Base-by-base conservation (phyloP, 2,797 vertebrate genomes). In the Melanogrammus aeglefinus region DNA sequence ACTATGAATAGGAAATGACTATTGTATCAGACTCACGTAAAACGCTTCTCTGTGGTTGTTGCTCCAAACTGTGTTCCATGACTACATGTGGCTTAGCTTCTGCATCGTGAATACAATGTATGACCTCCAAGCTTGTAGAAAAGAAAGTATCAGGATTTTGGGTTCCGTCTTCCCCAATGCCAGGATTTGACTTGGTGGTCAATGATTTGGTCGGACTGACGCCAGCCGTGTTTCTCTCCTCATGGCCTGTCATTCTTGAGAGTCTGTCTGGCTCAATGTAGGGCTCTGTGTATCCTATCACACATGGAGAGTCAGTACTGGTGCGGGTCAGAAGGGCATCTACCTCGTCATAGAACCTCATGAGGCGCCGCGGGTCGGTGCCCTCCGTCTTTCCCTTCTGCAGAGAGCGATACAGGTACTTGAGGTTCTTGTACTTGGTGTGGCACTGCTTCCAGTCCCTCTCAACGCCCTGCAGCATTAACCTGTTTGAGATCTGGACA, bases 401-500 rank as follows among this genome's bases (percentile, higher is more conserved):
- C 36, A 96, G 91, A 21, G 94, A 94, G 0, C 95, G 94, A 80
- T 97, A 96, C 71, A 97, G 93, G 1, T 96, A 97, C 92, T 98
- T 97, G 69, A 97, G 93, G 89, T 96, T 97, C 86, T 96, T 97
- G 90, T 96, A 96, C 87, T 97, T 97, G 7, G 94, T 96, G 81
- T 92, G 93, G 80, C 95, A 97, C 79, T 97, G 95, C 81, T 97
- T 98, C 96, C 95, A 96, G 92, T 97, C 96, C 3, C 95, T 95
- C 8, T 97, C 96, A 21, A 96, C 95, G 76, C 96, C 95, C 76
- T 94, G 90, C 84, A 95, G 94, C 92, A 94, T 91, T 74, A 96
- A 75, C 83, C 93, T 91, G 87, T 92, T 94, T 76, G 95, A 95
- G 88, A 96, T 97, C 93, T 96, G 95, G 85, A 96, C 92, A 72